Conservation (phyloP, 92 coral and sea anemone genomes). For the Plumapathes pennacea region DNA sequence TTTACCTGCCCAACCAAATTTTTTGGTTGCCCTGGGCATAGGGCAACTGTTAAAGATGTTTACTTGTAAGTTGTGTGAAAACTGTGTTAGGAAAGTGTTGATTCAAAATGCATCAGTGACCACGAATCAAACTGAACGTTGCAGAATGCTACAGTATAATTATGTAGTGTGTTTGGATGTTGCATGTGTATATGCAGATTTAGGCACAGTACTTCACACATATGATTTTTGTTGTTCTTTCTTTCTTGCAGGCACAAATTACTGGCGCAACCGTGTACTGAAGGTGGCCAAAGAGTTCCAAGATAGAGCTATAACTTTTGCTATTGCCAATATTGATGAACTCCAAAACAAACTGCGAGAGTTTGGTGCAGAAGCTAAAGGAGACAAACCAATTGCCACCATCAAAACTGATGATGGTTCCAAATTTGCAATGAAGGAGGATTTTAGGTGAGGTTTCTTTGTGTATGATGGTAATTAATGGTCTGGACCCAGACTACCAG, state of each 20-base stretch:
- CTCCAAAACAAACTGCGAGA: slow-evolving; percentile 7
- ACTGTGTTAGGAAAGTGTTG: too few relatives aligned
- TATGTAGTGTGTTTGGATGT: too few relatives aligned
- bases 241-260: slow-evolving; percentile 65
- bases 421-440: slow-evolving; percentile 81
- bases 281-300: slow-evolving; percentile 68
- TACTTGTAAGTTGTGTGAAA: too few relatives aligned
- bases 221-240: too few relatives aligned
- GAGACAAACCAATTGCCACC: slow-evolving; percentile 41
- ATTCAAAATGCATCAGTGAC: too few relatives aligned
- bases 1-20: too few relatives aligned
- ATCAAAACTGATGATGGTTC: slow-evolving; percentile 83
- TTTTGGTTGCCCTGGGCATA: too few relatives aligned
- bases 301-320: slow-evolving; percentile 77
- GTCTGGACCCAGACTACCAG: not conserved
- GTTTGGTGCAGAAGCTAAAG: slow-evolving; percentile 35
- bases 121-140: too few relatives aligned
- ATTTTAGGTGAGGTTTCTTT: slow-evolving; percentile 72
- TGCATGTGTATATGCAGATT: too few relatives aligned
- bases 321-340: slow-evolving; percentile 58
- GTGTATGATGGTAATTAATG: not conserved
- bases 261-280: slow-evolving; percentile 94
- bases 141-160: too few relatives aligned
- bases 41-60: too few relatives aligned
- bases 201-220: too few relatives aligned